A percentile compares a stretch with the other conserved stretches of the same genome.
These are phyloP conservation scores for Elegia similella DNA, from an alignment of 2,888 invertebrate species.

Conservation along the genomic window DNA sequence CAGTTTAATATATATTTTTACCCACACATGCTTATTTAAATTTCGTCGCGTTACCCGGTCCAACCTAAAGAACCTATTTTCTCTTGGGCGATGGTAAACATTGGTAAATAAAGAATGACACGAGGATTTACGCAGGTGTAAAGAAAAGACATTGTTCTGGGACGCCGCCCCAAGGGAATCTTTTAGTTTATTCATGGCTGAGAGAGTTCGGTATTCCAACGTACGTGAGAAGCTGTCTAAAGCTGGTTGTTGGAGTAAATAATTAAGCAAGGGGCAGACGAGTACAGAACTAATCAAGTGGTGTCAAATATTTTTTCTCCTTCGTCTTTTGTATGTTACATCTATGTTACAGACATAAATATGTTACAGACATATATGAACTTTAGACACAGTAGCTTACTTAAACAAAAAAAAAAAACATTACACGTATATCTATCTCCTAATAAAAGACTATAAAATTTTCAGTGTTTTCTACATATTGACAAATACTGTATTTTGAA, in stretches of 20 bases:
- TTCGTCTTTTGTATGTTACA: too few species aligned
- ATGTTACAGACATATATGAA: too few species aligned
- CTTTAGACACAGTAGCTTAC: too few species aligned
- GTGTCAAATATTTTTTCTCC: constrained; percentile 8
- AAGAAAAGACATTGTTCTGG: constrained; percentile 54
- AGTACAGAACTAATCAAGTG: constrained; percentile 26
- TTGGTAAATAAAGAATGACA: constrained; percentile 42
- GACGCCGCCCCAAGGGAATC: constrained; percentile 37
- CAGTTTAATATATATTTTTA: too few species aligned
- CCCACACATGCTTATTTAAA: not conserved
- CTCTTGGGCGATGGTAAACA: constrained; percentile 39
- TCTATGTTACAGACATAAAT: too few species aligned
- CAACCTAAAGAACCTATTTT: not conserved
- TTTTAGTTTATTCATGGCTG: constrained; percentile 54
- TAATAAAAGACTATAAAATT: too few species aligned
- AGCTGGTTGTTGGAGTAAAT: constrained; percentile 30
- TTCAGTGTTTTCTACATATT: too few species aligned
- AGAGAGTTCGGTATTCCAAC: constrained; percentile 33
- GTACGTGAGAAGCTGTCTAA: constrained; percentile 38
- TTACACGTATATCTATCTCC: too few species aligned
- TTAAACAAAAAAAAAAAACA: too few species aligned
- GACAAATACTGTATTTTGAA: too few species aligned
- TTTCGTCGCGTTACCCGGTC: not conserved
- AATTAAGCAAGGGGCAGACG: constrained; percentile 28
- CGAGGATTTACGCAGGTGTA: constrained; percentile 50